Evolutionary conservation across 2,113 vertebrate species (phyloP).

Genomic region (Pangasianodon gigas): DNA sequence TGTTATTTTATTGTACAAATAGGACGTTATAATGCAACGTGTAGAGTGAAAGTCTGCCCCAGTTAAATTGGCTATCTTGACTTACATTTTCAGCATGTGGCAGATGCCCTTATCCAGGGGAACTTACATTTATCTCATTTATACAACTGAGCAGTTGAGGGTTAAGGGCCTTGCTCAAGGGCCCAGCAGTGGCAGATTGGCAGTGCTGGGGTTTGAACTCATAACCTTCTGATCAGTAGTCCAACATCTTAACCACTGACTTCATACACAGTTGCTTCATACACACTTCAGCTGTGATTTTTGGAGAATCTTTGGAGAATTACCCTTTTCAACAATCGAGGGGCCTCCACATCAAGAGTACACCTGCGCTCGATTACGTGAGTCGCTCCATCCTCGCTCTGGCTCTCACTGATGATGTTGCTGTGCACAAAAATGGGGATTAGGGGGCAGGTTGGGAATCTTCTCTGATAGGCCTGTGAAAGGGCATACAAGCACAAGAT

Average conservation of each 20-base stretch:
- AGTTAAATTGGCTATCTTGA: background rate
- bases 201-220: no score
- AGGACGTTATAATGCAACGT: background rate
- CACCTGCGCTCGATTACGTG: conserved; percentile 85
- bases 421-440: conserved; percentile 96
- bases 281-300: background rate
- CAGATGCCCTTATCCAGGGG: no score
- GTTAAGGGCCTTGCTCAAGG: no score
- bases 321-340: conserved; percentile 92
- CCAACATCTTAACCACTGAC: background rate
- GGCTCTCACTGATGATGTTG: conserved; percentile 81
- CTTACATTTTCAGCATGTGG: no score
- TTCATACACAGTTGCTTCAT: background rate
- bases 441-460: conserved; percentile 90
- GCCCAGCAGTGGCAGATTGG: no score
- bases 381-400: conserved; percentile 80
- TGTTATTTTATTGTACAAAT: background rate
- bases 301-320: background rate
- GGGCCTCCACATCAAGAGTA: conserved; percentile 90
- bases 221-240: no score
- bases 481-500: background rate
- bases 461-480: conserved; percentile 85
- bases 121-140: no score
- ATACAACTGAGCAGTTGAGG: no score
- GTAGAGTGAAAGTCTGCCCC: background rate